Percentiles rank a stretch among this genome's conserved stretches.
Evolutionary conservation across 2,113 vertebrate genomes (phyloP).

Genomic region (Phyllopteryx taeniolatus): DNA sequence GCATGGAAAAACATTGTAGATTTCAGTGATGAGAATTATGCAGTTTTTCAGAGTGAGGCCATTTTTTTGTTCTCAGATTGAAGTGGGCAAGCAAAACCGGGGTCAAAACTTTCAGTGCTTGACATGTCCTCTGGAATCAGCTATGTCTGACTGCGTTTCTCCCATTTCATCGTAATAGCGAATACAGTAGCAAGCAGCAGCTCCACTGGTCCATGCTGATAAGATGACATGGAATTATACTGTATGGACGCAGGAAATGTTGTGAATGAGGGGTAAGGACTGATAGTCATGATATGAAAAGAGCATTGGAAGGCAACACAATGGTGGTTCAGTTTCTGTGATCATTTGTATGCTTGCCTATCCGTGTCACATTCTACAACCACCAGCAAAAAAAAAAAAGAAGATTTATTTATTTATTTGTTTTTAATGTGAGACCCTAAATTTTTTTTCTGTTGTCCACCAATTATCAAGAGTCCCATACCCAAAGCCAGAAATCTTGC

Average conservation of each 20-base stretch:
- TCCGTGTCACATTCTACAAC: neutral
- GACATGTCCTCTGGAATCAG: constrained; percentile 18
- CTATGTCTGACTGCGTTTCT: constrained; percentile 36
- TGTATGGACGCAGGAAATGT: constrained; percentile 45
- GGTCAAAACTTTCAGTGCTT: neutral
- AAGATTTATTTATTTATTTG: too few species aligned
- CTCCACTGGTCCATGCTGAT: constrained; percentile 33
- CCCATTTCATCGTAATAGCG: constrained; percentile 40
- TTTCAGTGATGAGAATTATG: neutral
- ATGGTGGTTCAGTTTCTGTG: constrained; percentile 5
- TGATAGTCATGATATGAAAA: constrained; percentile 23
- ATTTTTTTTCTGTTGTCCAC: too few species aligned
- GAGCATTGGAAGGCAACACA: neutral
- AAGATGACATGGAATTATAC: constrained; percentile 24
- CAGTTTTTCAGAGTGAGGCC: neutral
- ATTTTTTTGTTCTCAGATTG: constrained; percentile 10
- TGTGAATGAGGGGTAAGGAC: constrained; percentile 45
- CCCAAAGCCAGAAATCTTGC: too few species aligned
- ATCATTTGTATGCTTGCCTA: neutral
- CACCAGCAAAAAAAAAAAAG: neutral
- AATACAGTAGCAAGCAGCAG: constrained; percentile 27
- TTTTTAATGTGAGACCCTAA: too few species aligned
- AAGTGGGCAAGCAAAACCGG: neutral
- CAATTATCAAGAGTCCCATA: too few species aligned
- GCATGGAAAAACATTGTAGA: constrained; percentile 38